Evolutionary conservation across 2,797 vertebrate genomes (phyloP), one percentile per base, ranked within the genome.

Genomic region (Clarias platycephalus): DNA sequence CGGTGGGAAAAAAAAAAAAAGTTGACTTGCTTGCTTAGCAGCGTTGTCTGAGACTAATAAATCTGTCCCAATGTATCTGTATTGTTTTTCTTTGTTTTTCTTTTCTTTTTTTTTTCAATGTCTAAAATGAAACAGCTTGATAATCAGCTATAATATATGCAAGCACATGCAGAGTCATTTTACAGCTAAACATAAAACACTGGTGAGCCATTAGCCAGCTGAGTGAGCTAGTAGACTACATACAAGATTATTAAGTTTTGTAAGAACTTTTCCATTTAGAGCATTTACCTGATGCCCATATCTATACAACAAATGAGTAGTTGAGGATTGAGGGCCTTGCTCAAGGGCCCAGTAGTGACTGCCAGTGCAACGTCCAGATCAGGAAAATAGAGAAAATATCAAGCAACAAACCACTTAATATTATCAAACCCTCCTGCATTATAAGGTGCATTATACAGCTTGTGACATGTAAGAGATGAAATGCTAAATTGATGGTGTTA

Each of bases 401-500:
- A 60, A 15, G 91, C 88, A 90, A 90, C 93, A 88, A 85, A 4
- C 55, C 89, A 88, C 89, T 83, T 16, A 75, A 74, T 72, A 85
- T 86, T 75, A 87, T 82, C 90, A 92, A 91, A 81, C 76, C 77
- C 55, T 85, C 71, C 80, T 87, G 90, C 88, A 91, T 91, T 90
- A 93, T 90, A 87, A 88, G 87, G 84, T 87, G 90, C 88, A 91
- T 91, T 90, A 93, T 90, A 87, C 89, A 87, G 84, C 87, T 82
- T 28, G 28, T 87, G 79, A 90, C 86, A 88, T 86, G 40, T n/a
- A 34, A 28, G 49, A 85, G 92, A 93, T 94, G 92, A 93, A 88
- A 86, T 64, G 76, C 76, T 86, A 92, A 90, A 93, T 91, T 91
- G 90, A 94, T 92, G 91, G 91, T 91, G 92, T 93, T 94, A 93